Conservation (phyloP, 2,888 invertebrate genomes). For the Epinotia nisella region DNA sequence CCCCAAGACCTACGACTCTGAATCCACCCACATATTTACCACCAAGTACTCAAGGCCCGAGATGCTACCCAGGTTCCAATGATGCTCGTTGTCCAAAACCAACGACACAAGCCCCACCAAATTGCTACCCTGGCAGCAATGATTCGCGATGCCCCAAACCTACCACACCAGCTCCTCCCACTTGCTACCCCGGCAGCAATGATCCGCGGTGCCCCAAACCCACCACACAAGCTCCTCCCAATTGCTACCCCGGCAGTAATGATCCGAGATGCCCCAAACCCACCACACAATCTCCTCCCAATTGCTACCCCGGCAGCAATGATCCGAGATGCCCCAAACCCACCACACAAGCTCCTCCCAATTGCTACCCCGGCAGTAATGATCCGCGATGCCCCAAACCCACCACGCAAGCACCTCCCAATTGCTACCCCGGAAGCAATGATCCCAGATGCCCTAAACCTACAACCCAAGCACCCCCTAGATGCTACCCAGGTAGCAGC, state of each 20-base stretch:
- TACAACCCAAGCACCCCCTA: constrained; percentile 49
- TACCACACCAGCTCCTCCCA: too few relatives aligned
- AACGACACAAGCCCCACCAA: too few relatives aligned
- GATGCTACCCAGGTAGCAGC: constrained; percentile 48
- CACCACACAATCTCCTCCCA: constrained; percentile 31
- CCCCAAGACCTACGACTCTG: constrained; percentile 54
- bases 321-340: constrained; percentile 59
- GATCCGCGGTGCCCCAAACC: constrained; percentile 52
- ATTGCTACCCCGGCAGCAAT: constrained; percentile 54
- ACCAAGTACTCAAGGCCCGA: too few relatives aligned
- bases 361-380: constrained; percentile 42
- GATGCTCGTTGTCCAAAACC: too few relatives aligned
- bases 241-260: constrained; percentile 53
- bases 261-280: constrained; percentile 61
- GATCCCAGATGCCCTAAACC: constrained; percentile 61
- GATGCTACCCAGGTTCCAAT: too few relatives aligned
- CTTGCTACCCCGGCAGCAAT: too few relatives aligned
- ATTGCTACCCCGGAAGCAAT: constrained; percentile 53
- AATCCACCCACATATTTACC: constrained; percentile 47
- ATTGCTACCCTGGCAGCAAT: too few relatives aligned
- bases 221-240: constrained; percentile 50
- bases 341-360: constrained; percentile 50
- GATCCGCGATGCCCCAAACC: not conserved
- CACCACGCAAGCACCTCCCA: constrained; percentile 17
- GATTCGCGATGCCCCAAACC: too few relatives aligned